Base-by-base conservation (phyloP, 2,888 invertebrate genomes). In the Orthosia gothica region DNA sequence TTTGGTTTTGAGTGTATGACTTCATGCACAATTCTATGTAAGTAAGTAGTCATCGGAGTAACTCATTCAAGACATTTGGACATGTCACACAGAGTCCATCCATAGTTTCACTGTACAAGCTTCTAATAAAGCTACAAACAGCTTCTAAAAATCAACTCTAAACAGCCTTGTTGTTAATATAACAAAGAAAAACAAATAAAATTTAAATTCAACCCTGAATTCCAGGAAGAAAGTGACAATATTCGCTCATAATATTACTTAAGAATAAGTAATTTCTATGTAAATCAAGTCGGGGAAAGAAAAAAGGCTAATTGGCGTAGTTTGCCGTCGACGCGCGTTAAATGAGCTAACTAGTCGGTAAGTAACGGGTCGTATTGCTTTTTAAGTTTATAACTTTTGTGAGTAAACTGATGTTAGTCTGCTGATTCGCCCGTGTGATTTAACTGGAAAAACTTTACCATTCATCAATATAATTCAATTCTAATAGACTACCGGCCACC, bases 201-300 rank as follows among this genome's bases (percentile, higher is more conserved):
- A 40, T 23, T 69, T 52, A 50, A 50, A 52, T 52, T 40, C 13
- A 7, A 40, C 23, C 50, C 23, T 52, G 18, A 16, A 63, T 20
- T 18, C 40, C 11, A 40, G 23, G 15, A 49, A 57, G 3, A 77
- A 47, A 52, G 55, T 59, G 65, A 65, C 65, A 66, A 57, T 66
- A 23, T 73, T 40, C 18, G 7, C 32, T 47, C 65, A 79, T 66
- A 79, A 79, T 61, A 66, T 61, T 45, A 47, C 45, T 63, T 62
- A 50, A 50, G 54, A 54, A 40, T 49, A 67, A 69, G 75, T 65
- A 70, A 81, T 76, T 71, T 70, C 67, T 68, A 81, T 81, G 81
- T 81, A 23, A 80, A 80, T 80, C 16, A 49, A 47, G 76, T 49
- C 20, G 32, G 12, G 47, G 15, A 5, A 12, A 47, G 26, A 54